A percentile compares a stretch with the other conserved stretches of the same genome.
phyloP scores from a whole-genome alignment of 2,113 vertebrate species.

The Coturnix japonica region DNA sequence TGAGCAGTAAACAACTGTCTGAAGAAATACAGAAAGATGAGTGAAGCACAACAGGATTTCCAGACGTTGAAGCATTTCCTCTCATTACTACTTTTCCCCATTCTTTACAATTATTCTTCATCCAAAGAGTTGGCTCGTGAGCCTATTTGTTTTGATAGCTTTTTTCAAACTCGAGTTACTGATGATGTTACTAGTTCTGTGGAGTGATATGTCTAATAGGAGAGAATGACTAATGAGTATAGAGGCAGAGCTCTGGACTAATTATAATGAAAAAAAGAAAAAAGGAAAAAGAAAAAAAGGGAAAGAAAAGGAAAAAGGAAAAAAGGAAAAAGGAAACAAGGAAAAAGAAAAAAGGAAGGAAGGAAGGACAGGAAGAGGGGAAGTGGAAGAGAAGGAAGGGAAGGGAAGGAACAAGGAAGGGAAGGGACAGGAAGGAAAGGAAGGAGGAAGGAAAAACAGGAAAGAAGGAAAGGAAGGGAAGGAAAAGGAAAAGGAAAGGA shows the following conservation, averaged over 20 bases:
- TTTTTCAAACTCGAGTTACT: constrained; percentile 56
- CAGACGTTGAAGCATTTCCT: not conserved
- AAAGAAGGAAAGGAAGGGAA: not conserved
- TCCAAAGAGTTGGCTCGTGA: constrained; percentile 14
- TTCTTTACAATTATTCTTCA: constrained; percentile 50
- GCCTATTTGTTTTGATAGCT: constrained; percentile 59
- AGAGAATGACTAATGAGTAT: constrained; percentile 48
- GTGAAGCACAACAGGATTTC: not conserved
- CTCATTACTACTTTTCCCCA: not conserved
- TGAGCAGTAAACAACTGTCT: not conserved
- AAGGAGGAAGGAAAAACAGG: not conserved
- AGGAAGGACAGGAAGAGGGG: not conserved
- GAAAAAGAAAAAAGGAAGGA: not conserved
- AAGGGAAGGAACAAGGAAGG: too few relatives aligned
- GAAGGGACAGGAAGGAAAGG: too few relatives aligned
- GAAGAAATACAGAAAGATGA: not conserved
- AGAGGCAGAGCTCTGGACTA: constrained; percentile 44
- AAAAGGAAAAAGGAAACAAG: not conserved
- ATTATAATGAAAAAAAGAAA: constrained; percentile 50
- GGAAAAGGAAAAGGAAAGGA: too few relatives aligned
- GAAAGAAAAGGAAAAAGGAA: not conserved
- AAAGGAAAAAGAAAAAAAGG: too few relatives aligned
- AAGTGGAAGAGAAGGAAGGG: too few relatives aligned
- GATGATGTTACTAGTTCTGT: constrained; percentile 27
- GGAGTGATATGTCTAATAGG: constrained; percentile 48